Base-by-base conservation (phyloP, 2,797 vertebrate genomes). In the Lophura swinhoii region DNA sequence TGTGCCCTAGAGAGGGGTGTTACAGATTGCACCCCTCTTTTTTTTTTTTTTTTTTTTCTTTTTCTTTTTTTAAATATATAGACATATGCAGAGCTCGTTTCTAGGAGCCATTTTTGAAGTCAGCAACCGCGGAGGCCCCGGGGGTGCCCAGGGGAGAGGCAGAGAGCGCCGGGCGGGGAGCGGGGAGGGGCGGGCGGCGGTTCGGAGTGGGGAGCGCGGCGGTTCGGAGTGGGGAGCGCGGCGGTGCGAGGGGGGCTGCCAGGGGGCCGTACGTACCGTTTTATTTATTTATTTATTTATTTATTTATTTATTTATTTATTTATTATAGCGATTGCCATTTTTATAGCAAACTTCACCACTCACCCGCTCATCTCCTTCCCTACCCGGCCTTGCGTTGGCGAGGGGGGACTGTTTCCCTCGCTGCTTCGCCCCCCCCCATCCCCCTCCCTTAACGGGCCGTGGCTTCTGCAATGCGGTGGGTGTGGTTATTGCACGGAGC, bases 391-490 rank as follows among this genome's bases (percentile, higher is more conserved):
- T 35, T 59, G 56, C 72, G 7, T 9, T 21, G 49, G 29, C 22
- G n/a, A 28, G 59, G 43, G 70, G 73, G 43, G 43, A 33, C 28
- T 16, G 12, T 67, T 24, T n/a, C 31, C 23, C 18, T 16, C n/a
- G 33, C 14, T 53, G 8, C 5, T 3, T 26, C 14, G 26, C 51
- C 15, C 41, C 41, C 41, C 41, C 14, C 41, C 41, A 10, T 9
- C 18, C 13, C 37, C 62, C 39, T 60, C 41, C 74, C 48, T 21
- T 22, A 48, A 60, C 66, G 7, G 74, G 73, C 97, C 95, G 56
- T 84, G 97, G 98, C 97, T 98, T 98, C 99, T 99, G 99, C 99
- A 99, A 98, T 99, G 99, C 99, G 99, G 98, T 98, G 97, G 99
- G 99, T 98, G 98, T 98, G 98, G 98, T 96, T 97, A 59, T 41